Percentiles rank a stretch among this genome's conserved stretches.
Conservation (phyloP, 2,797 vertebrate species). For the Anniella stebbinsi region DNA sequence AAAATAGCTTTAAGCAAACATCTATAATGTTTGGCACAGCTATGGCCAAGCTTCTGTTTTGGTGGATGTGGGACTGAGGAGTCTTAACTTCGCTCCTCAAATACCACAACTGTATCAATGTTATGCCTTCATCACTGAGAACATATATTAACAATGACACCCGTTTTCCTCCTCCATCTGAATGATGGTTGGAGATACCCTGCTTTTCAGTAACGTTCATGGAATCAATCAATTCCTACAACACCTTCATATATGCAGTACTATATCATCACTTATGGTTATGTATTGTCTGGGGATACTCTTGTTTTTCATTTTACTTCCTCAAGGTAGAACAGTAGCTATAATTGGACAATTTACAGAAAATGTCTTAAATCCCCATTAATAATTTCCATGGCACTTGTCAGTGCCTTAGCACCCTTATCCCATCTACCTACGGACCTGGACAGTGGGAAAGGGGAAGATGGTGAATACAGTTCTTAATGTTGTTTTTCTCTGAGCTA, state of each 20-base stretch:
- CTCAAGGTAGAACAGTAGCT: background rate
- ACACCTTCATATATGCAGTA: background rate
- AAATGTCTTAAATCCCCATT: conserved; percentile 32
- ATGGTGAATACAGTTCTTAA: background rate
- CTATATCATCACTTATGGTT: background rate
- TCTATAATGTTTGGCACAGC: background rate
- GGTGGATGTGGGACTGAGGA: background rate
- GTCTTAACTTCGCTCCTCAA: background rate
- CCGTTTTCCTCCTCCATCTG: background rate
- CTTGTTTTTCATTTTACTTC: background rate
- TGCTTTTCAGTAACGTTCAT: background rate
- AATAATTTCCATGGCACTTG: background rate
- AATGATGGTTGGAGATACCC: background rate
- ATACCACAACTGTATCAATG: background rate
- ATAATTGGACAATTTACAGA: background rate
- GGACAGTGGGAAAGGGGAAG: background rate
- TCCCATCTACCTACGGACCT: background rate
- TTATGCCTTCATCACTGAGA: background rate
- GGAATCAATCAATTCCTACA: background rate
- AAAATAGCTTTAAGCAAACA: conserved; percentile 2
- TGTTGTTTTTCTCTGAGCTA: background rate
- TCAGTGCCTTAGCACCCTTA: background rate
- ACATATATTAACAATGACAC: background rate
- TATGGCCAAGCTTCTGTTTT: background rate
- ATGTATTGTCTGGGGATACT: background rate